phyloP scores from a whole-genome alignment of 2,888 invertebrate genomes.

The Caenorhabditis zanzibari region DNA sequence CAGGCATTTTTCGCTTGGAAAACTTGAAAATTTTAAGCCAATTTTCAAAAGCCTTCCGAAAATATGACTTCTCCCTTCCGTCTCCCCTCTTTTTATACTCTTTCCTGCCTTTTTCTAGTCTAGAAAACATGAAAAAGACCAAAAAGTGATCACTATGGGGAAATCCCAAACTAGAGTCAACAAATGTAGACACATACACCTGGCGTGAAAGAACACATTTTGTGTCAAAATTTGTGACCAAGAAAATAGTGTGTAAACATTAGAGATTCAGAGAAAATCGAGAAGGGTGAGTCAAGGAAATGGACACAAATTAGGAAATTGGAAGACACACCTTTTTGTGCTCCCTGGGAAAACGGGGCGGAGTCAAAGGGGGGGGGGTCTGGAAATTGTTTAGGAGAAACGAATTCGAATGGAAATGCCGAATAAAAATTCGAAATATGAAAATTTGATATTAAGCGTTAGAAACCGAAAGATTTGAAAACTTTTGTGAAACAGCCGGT shows the following conservation, averaged over 20 bases:
- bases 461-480: too few relatives aligned
- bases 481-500: too few relatives aligned
- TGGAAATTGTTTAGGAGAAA: too few relatives aligned
- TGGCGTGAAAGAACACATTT: background rate
- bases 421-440: too few relatives aligned
- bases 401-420: too few relatives aligned
- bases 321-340: conserved; percentile 1
- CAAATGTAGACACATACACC: background rate
- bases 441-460: too few relatives aligned
- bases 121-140: too few relatives aligned
- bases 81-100: background rate
- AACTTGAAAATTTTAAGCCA: background rate
- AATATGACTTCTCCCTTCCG: background rate
- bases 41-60: too few relatives aligned
- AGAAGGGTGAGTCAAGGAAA: background rate
- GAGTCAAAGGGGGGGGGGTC: too few relatives aligned
- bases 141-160: background rate
- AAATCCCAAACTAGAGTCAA: background rate
- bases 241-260: background rate
- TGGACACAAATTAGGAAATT: conserved; percentile 4
- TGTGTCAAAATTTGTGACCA: background rate
- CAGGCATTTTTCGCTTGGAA: background rate
- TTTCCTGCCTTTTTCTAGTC: background rate
- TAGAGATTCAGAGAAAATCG: background rate
- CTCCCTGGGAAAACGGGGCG: background rate